Percentiles rank a stretch among this genome's conserved stretches.
These are phyloP conservation scores for Epinephelus awoara DNA, from an alignment of 2,797 vertebrate species.

Conservation along the genomic window DNA sequence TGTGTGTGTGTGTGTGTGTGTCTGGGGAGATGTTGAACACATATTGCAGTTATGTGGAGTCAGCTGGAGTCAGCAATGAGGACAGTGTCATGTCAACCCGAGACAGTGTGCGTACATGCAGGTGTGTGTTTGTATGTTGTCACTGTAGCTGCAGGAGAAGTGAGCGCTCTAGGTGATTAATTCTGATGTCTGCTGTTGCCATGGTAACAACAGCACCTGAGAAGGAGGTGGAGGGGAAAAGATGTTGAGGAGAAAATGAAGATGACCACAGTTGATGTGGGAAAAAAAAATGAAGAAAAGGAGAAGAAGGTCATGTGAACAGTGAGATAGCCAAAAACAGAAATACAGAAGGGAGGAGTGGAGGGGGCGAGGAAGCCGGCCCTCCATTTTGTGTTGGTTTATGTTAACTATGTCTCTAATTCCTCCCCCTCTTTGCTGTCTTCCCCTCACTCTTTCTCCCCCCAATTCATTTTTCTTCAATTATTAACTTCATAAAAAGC, in stretches of 20 bases:
- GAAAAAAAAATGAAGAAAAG: conserved; percentile 15
- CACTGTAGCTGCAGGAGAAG: conserved; percentile 20
- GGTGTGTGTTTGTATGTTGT: not conserved
- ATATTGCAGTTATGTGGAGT: conserved; percentile 31
- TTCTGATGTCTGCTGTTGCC: conserved; percentile 72
- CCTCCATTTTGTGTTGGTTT: conserved; percentile 37
- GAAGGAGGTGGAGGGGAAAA: conserved; percentile 8
- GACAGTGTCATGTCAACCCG: conserved; percentile 43
- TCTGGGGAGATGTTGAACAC: not conserved
- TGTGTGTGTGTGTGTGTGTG: not conserved
- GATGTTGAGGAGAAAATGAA: conserved; percentile 12
- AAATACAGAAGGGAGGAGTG: conserved; percentile 11
- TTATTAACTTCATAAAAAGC: conserved; percentile 88
- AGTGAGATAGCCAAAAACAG: not conserved
- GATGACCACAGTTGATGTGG: conserved; percentile 35
- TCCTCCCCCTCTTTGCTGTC: conserved; percentile 6
- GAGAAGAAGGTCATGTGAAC: conserved; percentile 9
- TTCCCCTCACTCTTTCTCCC: conserved; percentile 7
- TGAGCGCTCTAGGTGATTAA: conserved; percentile 44
- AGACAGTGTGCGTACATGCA: not conserved
- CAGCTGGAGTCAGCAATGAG: conserved; percentile 20
- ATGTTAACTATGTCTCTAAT: conserved; percentile 10
- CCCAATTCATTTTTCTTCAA: conserved; percentile 77
- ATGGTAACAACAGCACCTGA: conserved; percentile 72
- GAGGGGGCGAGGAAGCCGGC: not conserved